Evolutionary conservation across 64 coral and sea anemone species (phyloP).

Genomic region (Acropora yongei): DNA sequence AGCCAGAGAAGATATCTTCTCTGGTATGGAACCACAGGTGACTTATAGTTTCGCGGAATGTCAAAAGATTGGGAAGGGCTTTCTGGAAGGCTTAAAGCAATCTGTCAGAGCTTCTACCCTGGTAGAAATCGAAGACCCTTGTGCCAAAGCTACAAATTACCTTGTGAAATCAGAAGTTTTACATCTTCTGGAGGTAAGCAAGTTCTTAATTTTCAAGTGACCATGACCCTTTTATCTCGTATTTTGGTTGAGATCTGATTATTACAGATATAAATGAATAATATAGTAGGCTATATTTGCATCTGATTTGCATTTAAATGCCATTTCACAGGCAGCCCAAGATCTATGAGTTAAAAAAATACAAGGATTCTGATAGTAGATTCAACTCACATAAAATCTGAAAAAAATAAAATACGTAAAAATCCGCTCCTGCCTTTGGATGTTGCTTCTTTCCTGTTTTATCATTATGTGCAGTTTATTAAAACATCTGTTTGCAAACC

Average conservation of each 20-base stretch:
- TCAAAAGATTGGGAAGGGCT: constrained; percentile 52
- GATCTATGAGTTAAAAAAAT: neutral
- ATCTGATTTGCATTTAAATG: neutral
- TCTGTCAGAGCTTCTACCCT: neutral
- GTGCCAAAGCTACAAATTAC: constrained; percentile 64
- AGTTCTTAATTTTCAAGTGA: too few species aligned
- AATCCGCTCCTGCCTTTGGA: neutral
- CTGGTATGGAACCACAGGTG: neutral
- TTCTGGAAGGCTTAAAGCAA: constrained; percentile 39
- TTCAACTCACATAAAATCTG: too few species aligned
- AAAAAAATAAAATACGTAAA: neutral
- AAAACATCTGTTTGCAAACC: too few species aligned
- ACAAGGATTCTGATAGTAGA: too few species aligned
- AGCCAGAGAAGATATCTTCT: neutral
- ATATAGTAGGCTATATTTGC: neutral
- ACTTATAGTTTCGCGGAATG: constrained; percentile 39
- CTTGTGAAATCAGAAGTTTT: constrained; percentile 57
- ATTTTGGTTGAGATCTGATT: neutral
- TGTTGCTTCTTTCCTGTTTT: neutral
- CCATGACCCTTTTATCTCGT: too few species aligned
- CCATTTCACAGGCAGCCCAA: neutral
- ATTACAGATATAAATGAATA: neutral
- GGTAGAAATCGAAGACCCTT: constrained; percentile 24
- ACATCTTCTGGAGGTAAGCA: constrained; percentile 50
- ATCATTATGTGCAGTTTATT: too few species aligned